Conservation (phyloP, 2,888 invertebrate species). For the Nowickia ferox region DNA sequence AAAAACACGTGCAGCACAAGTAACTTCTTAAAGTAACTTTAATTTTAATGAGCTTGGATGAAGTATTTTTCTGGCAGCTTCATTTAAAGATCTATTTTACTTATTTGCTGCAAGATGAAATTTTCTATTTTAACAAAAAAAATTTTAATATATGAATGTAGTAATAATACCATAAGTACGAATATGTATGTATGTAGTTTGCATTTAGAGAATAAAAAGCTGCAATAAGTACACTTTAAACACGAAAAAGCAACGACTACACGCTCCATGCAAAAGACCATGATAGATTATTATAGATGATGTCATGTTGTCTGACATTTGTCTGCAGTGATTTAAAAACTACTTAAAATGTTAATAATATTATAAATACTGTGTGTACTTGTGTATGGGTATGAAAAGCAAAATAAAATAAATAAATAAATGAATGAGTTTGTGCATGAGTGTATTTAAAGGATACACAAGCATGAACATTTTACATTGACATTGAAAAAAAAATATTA, state of each 20-base stretch:
- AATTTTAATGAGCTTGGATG: no score
- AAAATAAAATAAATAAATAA: constrained; percentile 14
- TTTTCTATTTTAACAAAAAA: background rate
- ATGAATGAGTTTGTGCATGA: constrained; percentile 26
- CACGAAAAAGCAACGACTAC: background rate
- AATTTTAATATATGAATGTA: background rate
- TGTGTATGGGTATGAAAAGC: background rate
- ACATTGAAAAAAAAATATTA: constrained; percentile 74
- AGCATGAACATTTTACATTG: constrained; percentile 71
- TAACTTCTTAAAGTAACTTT: no score
- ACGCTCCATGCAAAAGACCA: constrained; percentile 24
- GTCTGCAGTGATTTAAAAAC: constrained; percentile 83
- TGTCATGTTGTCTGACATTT: constrained; percentile 80
- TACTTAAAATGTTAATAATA: constrained; percentile 80
- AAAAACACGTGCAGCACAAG: no score
- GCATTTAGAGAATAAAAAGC: background rate
- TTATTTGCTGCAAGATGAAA: background rate
- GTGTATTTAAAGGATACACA: constrained; percentile 63
- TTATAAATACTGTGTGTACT: constrained; percentile 63
- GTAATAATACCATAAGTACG: background rate
- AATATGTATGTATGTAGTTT: constrained; percentile 5
- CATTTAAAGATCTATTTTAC: no score
- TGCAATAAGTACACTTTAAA: background rate
- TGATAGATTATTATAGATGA: constrained; percentile 80
- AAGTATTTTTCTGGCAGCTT: no score